Percentiles rank a stretch among this genome's conserved stretches.
Conservation (phyloP, 2,113 vertebrate species). For the Alligator sinensis region DNA sequence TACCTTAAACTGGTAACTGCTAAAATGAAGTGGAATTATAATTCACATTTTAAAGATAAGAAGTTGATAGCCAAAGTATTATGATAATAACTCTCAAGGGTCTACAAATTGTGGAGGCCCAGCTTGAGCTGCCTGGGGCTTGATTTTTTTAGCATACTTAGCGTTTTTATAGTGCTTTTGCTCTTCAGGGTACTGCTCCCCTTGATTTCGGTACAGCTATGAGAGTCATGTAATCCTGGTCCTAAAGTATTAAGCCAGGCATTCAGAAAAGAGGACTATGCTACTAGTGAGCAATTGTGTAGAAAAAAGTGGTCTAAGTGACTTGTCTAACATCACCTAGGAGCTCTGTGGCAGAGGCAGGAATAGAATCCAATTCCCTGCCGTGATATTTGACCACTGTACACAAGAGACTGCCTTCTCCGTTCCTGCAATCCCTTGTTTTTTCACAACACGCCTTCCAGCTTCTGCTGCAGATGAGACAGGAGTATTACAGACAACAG, state of each 20-base stretch:
- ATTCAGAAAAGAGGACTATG: background rate
- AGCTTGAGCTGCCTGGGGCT: background rate
- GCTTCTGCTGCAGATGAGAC: background rate
- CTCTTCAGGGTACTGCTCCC: too few relatives aligned
- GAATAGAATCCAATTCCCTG: background rate
- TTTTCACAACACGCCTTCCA: background rate
- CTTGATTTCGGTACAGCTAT: background rate
- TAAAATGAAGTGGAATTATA: background rate
- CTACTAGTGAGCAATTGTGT: background rate
- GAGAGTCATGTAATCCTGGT: background rate
- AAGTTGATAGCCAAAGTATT: background rate
- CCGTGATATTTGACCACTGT: background rate
- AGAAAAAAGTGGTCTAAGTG: background rate
- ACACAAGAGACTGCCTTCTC: background rate
- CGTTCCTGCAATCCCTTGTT: background rate
- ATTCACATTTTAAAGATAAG: background rate
- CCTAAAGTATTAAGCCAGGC: background rate
- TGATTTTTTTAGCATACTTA: background rate
- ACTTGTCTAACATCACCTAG: background rate
- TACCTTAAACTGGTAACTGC: background rate
- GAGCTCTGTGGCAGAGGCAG: background rate
- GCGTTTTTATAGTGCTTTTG: too few relatives aligned
- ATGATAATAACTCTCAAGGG: background rate
- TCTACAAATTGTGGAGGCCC: background rate
- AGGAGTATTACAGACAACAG: background rate